Base-by-base conservation (phyloP, 2,888 invertebrate genomes). In the Drosophila kuntzei region DNA sequence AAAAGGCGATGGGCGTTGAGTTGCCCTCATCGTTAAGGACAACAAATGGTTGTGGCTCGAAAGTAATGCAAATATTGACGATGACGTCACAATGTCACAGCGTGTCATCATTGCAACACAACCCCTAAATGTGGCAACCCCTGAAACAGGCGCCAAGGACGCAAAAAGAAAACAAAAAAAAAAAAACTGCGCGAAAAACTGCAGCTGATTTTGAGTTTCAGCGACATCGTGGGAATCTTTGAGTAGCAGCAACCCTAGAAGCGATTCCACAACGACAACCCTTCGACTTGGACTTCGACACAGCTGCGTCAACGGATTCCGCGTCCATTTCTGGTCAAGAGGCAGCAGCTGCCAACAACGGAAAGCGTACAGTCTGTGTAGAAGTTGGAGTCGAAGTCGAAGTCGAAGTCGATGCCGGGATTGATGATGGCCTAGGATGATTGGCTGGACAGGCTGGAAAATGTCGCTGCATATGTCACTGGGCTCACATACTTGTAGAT, bases 41-140 rank as follows among this genome's bases (percentile, higher is more conserved):
- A 51, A n/a, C 49, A 29, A 36, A 50, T 50, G 34, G 6, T 36
- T 55, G 53, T 51, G 27, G n/a, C 32, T 49, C 22, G 20, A 16
- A 37, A 44, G 39, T 36, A 79, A 83, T 81, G 83, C 79, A 81
- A 85, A 89, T 86, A 80, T 81, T 87, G 79, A 68, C 39, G 50
- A 67, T 80, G 89, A 88, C 88, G 87, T 84, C 88, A 88, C 78
- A 87, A 89, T 84, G 85, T 79, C 90, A 79, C 90, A 88, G 88
- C 82, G 61, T 67, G 87, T 61, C 62, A 49, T 58, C 47, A 50
- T 47, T 63, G 71, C 64, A 66, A 27, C 57, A 70, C 59, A 84
- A 89, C 88, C 87, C 87, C 88, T 89, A 87, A 88, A 73, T 76
- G 75, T 44, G 44, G 44, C 63, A 59, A 69, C 66, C 79, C 62